phyloP scores from a whole-genome alignment of 2,113 vertebrate genomes.

The Charadrius vociferus region DNA sequence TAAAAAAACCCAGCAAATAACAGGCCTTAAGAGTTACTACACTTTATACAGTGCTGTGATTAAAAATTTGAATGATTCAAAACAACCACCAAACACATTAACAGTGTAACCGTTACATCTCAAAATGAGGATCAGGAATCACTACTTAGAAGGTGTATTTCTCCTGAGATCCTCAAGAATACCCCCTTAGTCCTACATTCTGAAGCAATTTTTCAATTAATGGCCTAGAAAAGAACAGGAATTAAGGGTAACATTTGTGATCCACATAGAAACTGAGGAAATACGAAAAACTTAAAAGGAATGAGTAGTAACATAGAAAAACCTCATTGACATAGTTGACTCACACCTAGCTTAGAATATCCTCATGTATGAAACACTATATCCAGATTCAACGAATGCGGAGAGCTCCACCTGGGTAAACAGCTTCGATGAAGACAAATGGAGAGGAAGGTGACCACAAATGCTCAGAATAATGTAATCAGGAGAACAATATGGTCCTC shows the following conservation, averaged over 20 bases:
- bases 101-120: neutral
- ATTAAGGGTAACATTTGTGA: neutral
- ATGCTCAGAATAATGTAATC: neutral
- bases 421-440: neutral
- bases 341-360: neutral
- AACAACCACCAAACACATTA: neutral
- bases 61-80: neutral
- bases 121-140: neutral
- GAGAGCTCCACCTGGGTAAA: neutral
- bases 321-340: accelerated
- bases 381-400: neutral
- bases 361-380: neutral
- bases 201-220: neutral
- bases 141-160: neutral
- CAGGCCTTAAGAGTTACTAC: neutral
- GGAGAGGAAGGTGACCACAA: neutral
- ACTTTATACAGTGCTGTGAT: neutral
- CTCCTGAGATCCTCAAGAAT: neutral
- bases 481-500: neutral
- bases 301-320: neutral
- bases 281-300: neutral
- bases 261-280: neutral
- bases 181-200: neutral
- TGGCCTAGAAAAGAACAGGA: neutral
- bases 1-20: neutral